These are phyloP conservation scores for Choreutis nemorana DNA, from an alignment of 2,888 invertebrate genomes.

Conservation along the genomic window DNA sequence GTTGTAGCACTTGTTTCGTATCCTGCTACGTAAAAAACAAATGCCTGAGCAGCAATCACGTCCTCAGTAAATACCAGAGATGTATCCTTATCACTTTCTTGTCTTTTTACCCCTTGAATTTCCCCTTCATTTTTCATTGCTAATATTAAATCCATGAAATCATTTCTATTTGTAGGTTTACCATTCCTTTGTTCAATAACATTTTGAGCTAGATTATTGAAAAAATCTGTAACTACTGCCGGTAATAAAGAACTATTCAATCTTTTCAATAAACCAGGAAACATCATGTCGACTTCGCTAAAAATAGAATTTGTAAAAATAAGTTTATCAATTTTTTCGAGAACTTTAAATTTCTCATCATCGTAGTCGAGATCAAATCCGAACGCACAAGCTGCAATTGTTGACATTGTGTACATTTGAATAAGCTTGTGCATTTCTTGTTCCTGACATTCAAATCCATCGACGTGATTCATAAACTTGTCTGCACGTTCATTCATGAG, in stretches of 20 bases:
- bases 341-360: neutral
- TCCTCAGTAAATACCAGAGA: conserved; percentile 19
- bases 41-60: conserved; percentile 24
- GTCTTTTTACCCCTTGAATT: conserved; percentile 14
- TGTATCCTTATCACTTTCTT: conserved; percentile 10
- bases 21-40: conserved; percentile 36
- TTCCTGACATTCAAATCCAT: neutral
- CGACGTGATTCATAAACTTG: conserved; percentile 1
- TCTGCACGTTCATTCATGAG: conserved; percentile 4
- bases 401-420: neutral
- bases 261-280: conserved; percentile 1
- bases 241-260: neutral
- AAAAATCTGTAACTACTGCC: neutral
- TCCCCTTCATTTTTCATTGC: conserved; percentile 22
- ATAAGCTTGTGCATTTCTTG: neutral
- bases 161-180: conserved; percentile 4
- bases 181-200: conserved; percentile 6
- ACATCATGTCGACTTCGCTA: neutral
- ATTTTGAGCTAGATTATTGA: conserved; percentile 1
- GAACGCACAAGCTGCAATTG: conserved; percentile 2
- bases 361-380: neutral
- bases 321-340: neutral
- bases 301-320: neutral
- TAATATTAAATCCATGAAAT: conserved; percentile 14
- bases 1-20: conserved; percentile 40